Conservation (phyloP, 2,113 vertebrate species). For the Speoplatyrhinus poulsoni region DNA sequence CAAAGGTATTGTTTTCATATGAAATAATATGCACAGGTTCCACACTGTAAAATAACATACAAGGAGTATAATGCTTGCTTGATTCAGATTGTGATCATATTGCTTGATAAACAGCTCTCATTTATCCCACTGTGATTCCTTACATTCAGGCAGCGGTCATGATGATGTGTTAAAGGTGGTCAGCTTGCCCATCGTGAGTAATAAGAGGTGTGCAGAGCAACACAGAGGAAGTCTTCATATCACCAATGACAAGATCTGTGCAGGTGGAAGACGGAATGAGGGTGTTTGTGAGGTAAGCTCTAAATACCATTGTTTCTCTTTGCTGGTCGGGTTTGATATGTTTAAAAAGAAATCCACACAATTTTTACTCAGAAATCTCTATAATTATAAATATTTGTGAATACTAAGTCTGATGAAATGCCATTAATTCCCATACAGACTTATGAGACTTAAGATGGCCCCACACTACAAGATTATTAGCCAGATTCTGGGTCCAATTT, state of each 20-base stretch:
- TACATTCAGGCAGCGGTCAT: conserved; percentile 80
- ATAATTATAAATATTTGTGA: no score
- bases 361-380: no score
- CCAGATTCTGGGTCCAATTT: no score
- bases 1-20: conserved; percentile 80
- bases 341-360: no score
- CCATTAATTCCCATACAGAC: no score
- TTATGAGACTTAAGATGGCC: no score
- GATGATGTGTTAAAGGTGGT: conserved; percentile 87
- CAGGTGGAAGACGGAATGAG: conserved; percentile 86
- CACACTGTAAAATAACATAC: neutral
- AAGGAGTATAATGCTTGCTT: neutral
- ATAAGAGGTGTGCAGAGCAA: conserved; percentile 85
- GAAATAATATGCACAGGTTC: neutral
- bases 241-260: conserved; percentile 91
- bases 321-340: no score
- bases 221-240: conserved; percentile 88
- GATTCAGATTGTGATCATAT: conserved; percentile 4
- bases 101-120: conserved; percentile 3
- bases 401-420: no score
- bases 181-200: conserved; percentile 85
- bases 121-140: conserved; percentile 1
- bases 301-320: neutral
- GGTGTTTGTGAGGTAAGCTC: conserved; percentile 93
- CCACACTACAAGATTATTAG: no score